phyloP scores from a whole-genome alignment of 2,797 vertebrate genomes.

The Rhynchonycteris naso region DNA sequence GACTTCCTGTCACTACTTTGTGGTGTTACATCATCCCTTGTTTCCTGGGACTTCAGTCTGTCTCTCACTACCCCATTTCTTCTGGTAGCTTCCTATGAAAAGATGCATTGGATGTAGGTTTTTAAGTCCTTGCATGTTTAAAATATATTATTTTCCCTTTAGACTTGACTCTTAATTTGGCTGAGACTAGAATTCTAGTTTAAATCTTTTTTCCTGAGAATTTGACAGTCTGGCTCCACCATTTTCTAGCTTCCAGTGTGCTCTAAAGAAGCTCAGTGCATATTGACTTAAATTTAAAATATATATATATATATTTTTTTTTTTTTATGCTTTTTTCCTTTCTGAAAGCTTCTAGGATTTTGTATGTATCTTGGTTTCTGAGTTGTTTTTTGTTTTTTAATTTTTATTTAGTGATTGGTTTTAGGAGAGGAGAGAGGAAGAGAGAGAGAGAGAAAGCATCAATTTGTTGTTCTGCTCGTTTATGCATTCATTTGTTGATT shows the following conservation, averaged over 20 bases:
- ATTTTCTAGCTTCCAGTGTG: not conserved
- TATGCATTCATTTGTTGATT: too few species aligned
- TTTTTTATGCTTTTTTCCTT: not conserved
- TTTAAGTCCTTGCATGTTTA: not conserved
- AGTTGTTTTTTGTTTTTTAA: too few species aligned
- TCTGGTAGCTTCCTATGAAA: not conserved
- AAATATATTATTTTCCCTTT: not conserved
- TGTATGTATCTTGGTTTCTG: not conserved
- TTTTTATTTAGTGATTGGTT: too few species aligned
- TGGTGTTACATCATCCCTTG: not conserved
- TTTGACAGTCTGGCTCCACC: not conserved
- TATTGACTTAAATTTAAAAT: not conserved
- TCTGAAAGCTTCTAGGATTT: not conserved
- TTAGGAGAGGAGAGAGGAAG: too few species aligned
- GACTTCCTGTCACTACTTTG: not conserved
- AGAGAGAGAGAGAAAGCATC: too few species aligned
- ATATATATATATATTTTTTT: not conserved
- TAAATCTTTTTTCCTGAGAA: not conserved
- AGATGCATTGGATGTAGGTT: not conserved
- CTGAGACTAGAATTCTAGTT: not conserved
- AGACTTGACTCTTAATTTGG: not conserved
- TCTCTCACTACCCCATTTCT: not conserved
- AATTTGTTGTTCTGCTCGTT: too few species aligned
- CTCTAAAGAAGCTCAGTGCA: not conserved
- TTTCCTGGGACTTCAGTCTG: not conserved